Conservation (phyloP, 2,888 invertebrate species). For the Chaitophorus viminalis region DNA sequence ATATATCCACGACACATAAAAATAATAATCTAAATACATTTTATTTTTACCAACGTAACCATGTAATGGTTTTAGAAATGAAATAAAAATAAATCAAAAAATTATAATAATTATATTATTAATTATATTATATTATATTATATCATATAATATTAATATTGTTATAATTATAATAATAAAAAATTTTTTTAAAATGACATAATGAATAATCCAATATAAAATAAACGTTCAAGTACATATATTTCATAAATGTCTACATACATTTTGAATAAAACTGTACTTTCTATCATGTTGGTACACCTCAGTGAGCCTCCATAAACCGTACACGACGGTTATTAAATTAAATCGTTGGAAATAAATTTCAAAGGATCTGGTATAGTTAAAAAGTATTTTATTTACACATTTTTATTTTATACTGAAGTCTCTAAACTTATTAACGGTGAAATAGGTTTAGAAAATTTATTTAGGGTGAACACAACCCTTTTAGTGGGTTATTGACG, state of each 20-base stretch:
- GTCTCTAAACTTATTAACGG: background rate
- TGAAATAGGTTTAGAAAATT: background rate
- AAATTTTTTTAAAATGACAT: background rate
- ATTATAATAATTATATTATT: no score
- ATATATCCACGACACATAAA: background rate
- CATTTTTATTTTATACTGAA: background rate
- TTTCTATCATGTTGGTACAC: slow-evolving; percentile 14
- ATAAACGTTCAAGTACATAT: background rate
- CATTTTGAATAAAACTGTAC: background rate
- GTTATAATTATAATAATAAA: background rate
- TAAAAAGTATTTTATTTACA: slow-evolving; percentile 13
- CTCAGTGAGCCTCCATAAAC: slow-evolving; percentile 15
- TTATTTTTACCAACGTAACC: background rate
- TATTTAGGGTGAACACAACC: background rate
- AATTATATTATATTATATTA: no score
- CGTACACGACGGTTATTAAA: background rate
- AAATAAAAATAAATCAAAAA: no score
- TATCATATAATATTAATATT: no score
- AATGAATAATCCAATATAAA: background rate
- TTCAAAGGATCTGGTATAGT: background rate
- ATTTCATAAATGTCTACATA: background rate
- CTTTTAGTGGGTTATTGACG: no score
- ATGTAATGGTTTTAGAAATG: background rate
- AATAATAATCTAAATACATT: background rate
- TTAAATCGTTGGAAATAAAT: background rate